These are phyloP conservation scores for Alauda arvensis DNA, from an alignment of 2,797 vertebrate species.

Conservation along the genomic window DNA sequence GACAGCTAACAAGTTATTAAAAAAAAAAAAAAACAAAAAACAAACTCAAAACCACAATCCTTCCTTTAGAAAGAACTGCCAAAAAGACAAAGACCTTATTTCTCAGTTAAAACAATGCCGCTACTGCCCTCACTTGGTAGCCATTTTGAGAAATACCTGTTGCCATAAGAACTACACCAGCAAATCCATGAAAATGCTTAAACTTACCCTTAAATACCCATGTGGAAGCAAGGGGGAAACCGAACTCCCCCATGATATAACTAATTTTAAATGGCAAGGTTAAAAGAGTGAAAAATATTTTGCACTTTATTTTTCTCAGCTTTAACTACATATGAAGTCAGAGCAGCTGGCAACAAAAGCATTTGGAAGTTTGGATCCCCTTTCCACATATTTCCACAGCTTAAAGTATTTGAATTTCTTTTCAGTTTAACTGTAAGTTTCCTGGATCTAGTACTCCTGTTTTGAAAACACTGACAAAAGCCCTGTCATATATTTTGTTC, in stretches of 20 bases:
- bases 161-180: neutral
- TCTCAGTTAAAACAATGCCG: neutral
- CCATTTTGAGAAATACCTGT: neutral
- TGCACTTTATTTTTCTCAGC: neutral
- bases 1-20: neutral
- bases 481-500: neutral
- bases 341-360: constrained; percentile 10
- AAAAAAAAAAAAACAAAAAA: no score
- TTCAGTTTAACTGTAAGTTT: constrained; percentile 9
- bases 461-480: neutral
- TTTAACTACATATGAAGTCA: neutral
- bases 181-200: neutral
- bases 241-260: neutral
- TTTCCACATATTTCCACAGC: constrained; percentile 20
- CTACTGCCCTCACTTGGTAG: neutral
- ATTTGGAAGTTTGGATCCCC: constrained; percentile 9
- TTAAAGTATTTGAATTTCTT: neutral
- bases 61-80: neutral
- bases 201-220: neutral
- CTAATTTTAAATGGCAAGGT: neutral
- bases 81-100: neutral
- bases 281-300: neutral
- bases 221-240: neutral
- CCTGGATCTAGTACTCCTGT: neutral
- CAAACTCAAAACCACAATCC: neutral